Evolutionary conservation across 2,888 invertebrate genomes (phyloP).

Genomic region (Tachina lurida): DNA sequence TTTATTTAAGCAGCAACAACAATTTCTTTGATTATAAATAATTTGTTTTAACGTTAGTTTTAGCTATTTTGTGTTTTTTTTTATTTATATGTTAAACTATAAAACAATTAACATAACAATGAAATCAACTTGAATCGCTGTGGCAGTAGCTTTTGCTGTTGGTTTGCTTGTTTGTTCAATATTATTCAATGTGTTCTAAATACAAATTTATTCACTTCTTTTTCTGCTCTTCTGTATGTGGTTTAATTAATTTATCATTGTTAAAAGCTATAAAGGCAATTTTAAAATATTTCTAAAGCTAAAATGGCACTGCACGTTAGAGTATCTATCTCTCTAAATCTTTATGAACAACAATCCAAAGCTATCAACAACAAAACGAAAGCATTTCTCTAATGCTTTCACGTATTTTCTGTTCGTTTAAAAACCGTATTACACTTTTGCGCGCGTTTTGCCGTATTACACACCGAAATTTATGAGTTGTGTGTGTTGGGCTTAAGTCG

Average conservation of each 20-base stretch:
- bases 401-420: background rate
- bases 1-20: slow-evolving; percentile 7
- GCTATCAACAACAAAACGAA: background rate
- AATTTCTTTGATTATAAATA: slow-evolving; percentile 60
- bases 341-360: slow-evolving; percentile 8
- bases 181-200: slow-evolving; percentile 48
- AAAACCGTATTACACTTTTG: slow-evolving; percentile 41
- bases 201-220: slow-evolving; percentile 17
- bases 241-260: slow-evolving; percentile 44
- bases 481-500: slow-evolving; percentile 58
- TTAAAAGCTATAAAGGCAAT: slow-evolving; percentile 22
- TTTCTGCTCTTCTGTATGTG: slow-evolving; percentile 17
- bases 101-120: slow-evolving; percentile 68
- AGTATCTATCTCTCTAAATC: background rate
- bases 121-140: slow-evolving; percentile 25
- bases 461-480: background rate
- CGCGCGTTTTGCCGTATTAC: slow-evolving; percentile 22
- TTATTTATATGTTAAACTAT: slow-evolving; percentile 39
- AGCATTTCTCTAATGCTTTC: background rate
- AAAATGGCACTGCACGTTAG: slow-evolving; percentile 55
- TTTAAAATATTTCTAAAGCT: slow-evolving; percentile 21
- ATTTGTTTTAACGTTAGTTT: slow-evolving; percentile 60
- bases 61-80: background rate
- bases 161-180: background rate
- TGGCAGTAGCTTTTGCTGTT: slow-evolving; percentile 20